Base-by-base conservation (phyloP, 2,113 vertebrate species). In the Gallinago jamesoni region DNA sequence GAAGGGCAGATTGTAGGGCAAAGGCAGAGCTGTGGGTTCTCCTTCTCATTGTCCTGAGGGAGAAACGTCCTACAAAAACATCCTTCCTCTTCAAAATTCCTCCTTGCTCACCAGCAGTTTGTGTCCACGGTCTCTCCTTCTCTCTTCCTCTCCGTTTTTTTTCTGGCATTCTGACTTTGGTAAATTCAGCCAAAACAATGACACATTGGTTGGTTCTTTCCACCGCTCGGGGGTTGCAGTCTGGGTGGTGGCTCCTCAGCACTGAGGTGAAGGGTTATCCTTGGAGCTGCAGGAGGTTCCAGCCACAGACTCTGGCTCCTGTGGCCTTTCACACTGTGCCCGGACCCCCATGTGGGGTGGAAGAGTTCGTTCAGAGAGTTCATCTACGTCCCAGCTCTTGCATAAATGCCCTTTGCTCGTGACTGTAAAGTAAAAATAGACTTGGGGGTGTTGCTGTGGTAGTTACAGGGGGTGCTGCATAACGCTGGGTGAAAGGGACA, bases 231-330 rank as follows among this genome's bases (percentile, higher is more conserved):
- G 1, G 37, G 23, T 4, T 22, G 53, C n/a, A 17, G 53, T 3
- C 41, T 70, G 70, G 21, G 27, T 57, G 30, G 56, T 56, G 72
- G 24, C n/a, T 73, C n/a, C 30, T 18, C 14, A 45, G 1, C 5
- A 0, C 19, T 53, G 35, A 64, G 33, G 33, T 22, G 30, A 64
- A 15, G 14, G 24, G 25, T 77, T 74, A 1, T 70, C 37, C 82
- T 9, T 27, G 35, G 74, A 78, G 77, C 45, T 37, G 69, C 62
- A 45, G 84, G 56, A 30, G 9, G 35, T 33, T 27, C 12, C 39
- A 13, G 62, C 39, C 1, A 0, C 2, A 25, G 30, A 68, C 9
- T 25, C 64, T 0, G 0, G 35, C 24, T 69, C 23, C 28, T 3
- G 14, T 48, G 5, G 33, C 52, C 27, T 30, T 70, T 85, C n/a